Evolutionary conservation across 2,888 invertebrate species (phyloP).

Genomic region (Drosophila infuscata): DNA sequence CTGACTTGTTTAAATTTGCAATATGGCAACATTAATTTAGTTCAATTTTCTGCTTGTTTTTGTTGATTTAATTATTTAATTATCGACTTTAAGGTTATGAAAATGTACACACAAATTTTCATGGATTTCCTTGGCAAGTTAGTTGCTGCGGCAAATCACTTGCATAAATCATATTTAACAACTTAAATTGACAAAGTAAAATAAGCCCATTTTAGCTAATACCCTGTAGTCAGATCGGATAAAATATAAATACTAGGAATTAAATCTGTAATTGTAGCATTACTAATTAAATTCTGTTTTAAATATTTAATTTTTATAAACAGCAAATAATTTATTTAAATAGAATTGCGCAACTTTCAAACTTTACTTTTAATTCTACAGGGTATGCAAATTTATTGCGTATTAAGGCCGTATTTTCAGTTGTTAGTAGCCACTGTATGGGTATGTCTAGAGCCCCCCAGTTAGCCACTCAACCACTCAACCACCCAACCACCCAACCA

Average conservation of each 20-base stretch:
- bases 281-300: neutral
- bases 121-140: conserved; percentile 3
- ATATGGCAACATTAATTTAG: conserved; percentile 3
- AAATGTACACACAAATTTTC: neutral
- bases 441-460: neutral
- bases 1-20: conserved; percentile 1
- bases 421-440: conserved; percentile 22
- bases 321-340: neutral
- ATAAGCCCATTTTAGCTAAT: neutral
- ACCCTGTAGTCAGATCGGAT: neutral
- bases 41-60: neutral
- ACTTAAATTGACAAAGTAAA: neutral
- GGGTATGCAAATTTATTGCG: conserved; percentile 31
- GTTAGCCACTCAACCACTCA: neutral
- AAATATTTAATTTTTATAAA: neutral
- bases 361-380: neutral
- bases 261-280: neutral
- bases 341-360: neutral
- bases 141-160: neutral
- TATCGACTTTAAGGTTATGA: conserved; percentile 6
- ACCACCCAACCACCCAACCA: neutral
- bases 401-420: conserved; percentile 28
- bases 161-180: conserved; percentile 25
- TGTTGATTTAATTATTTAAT: conserved; percentile 11
- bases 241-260: neutral